Evolutionary conservation across 2,888 invertebrate species (phyloP).

Genomic region (Scaptomyza parva): DNA sequence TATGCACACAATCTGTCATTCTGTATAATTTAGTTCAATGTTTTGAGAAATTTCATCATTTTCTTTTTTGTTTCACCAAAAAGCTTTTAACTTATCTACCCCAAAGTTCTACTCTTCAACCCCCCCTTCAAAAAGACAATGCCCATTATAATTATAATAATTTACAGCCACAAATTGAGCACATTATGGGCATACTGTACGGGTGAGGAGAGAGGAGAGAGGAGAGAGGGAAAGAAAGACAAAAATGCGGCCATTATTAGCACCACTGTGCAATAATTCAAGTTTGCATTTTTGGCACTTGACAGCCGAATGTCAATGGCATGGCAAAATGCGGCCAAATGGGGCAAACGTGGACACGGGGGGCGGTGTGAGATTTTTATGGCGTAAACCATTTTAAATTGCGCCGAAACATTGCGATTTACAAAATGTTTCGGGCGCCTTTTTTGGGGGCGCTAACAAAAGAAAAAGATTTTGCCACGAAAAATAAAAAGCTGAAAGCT

Average conservation of each 20-base stretch:
- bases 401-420: constrained; percentile 41
- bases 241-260: constrained; percentile 46
- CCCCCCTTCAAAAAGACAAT: neutral
- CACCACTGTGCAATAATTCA: constrained; percentile 51
- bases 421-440: constrained; percentile 20
- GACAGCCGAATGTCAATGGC: constrained; percentile 50
- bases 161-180: neutral
- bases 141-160: constrained; percentile 3
- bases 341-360: too few species aligned
- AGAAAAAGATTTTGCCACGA: constrained; percentile 36
- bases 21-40: neutral
- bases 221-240: neutral
- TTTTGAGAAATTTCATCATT: neutral
- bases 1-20: neutral
- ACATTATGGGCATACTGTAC: neutral
- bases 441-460: constrained; percentile 28
- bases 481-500: constrained; percentile 46
- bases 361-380: too few species aligned
- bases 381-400: constrained; percentile 43
- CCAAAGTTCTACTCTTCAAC: too few species aligned
- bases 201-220: too few species aligned
- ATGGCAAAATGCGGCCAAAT: constrained; percentile 1
- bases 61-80: too few species aligned
- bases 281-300: constrained; percentile 41
- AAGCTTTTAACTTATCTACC: too few species aligned